A percentile compares a stretch with the other conserved stretches of the same genome.
Evolutionary conservation across 2,797 vertebrate species (phyloP).

Genomic region (Sorex maritimensis): DNA sequence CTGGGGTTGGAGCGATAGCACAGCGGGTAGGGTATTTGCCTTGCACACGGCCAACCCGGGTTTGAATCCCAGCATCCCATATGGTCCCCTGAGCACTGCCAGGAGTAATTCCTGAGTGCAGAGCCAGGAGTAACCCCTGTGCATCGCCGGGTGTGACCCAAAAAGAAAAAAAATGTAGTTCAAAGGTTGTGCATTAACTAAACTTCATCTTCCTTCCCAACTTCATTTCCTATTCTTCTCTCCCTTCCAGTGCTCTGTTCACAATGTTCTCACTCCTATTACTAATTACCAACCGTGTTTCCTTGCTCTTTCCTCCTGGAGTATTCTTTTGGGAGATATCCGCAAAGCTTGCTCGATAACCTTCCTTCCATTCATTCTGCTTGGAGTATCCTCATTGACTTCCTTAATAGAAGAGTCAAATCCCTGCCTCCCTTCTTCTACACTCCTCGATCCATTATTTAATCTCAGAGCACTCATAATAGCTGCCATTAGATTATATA

Average conservation of each 20-base stretch:
- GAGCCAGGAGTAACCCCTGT: too few species aligned
- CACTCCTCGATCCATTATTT: background rate
- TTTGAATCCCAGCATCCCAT: too few species aligned
- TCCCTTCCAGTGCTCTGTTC: background rate
- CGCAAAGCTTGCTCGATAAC: background rate
- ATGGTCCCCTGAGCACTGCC: too few species aligned
- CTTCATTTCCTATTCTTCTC: background rate
- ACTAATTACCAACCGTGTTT: background rate
- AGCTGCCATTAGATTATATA: background rate
- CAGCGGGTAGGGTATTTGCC: too few species aligned
- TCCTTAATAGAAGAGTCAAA: background rate
- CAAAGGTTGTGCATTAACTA: background rate
- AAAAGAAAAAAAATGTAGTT: too few species aligned
- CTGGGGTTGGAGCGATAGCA: too few species aligned
- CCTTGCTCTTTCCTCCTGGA: background rate
- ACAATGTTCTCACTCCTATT: background rate
- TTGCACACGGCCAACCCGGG: too few species aligned
- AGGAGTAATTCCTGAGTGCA: too few species aligned
- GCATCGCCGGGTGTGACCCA: too few species aligned
- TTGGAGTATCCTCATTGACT: background rate
- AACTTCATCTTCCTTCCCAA: background rate
- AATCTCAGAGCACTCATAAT: background rate
- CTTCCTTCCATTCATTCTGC: background rate
- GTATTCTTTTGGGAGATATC: background rate
- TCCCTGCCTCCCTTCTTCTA: fast-evolving